Evolutionary conservation across 2,113 vertebrate genomes (phyloP), one percentile per base, ranked within the genome.

Genomic region (Puffinus mauretanicus): DNA sequence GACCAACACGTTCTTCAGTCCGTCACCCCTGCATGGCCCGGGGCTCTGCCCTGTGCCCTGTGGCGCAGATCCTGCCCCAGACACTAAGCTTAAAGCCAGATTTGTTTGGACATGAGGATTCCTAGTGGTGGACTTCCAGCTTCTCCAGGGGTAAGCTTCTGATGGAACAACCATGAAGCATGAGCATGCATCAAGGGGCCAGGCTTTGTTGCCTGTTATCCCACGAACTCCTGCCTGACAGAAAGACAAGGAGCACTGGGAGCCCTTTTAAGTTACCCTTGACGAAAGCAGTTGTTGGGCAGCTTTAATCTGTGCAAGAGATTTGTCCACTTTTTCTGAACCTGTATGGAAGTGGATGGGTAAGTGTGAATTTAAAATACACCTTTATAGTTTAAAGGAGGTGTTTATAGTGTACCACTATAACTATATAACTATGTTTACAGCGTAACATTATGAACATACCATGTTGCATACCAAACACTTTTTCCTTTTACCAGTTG

Each of bases 11-110:
- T 32, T 72, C 34, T 16, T 44, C 40, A 22, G 25, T 46, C 55
- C 5, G 1, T 13, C 24, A 27, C 10, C 26, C 10, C 38, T 65
- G 64, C 65, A 44, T 0, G 0, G 14, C 6, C 46, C 27, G 32
- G 8, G 8, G 16, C 32, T 69, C 49, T 55, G 64, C n/a, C 52
- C 42, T 24, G 13, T 42, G 58, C n/a, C 60, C 40, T 16, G 16
- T 18, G 18, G 30, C n/a, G 30, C 44, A 72, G 25, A 69, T 6
- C 17, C 36, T 47, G 13, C 22, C 36, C 8, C 34, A 64, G 38
- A 46, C 13, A 10, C 24, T 16, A 54, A 66, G 6, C 36, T 10
- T 30, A n/a, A 60, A 57, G 4, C 6, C 30, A 30, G 11, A 66
- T 38, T 24, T 51, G 10, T n/a, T 40, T 42, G 27, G 11, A 40